Base-by-base conservation (phyloP, 2,113 vertebrate genomes). In the Tachysurus fulvidraco region DNA sequence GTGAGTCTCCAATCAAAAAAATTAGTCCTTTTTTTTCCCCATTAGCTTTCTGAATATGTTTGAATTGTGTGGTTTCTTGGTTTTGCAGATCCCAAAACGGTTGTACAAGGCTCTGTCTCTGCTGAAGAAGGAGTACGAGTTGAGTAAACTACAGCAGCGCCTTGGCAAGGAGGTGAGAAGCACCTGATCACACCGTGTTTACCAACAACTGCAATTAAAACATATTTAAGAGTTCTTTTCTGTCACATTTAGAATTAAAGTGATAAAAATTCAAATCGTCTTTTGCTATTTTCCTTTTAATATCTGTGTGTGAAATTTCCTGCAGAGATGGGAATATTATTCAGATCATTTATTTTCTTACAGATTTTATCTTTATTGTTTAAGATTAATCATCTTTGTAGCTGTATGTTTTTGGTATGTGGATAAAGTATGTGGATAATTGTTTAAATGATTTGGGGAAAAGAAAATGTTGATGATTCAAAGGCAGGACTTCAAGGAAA, bases 81-180 rank as follows among this genome's bases (percentile, higher is more conserved):
- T 7, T n/a, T 65, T 62, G 4, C 92, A 99, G 98, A 99, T 99
- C 88, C 98, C 97, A 7, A 99, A 97, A 88, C 95, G 98, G 1
- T 95, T 99, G 19, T 99, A 99, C 91, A 99, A 99, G 91, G 97
- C 98, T 36, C 94, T 99, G 19, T 99, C 98, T 10, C 95, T 99
- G 28, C 94, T 99, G 12, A 99, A 99, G 95, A 99, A 99, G 92
- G 98, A 99, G 73, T 99, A 96, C n/a, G 98, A 99, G 86, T 94
- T 99, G 73, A 99, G 98, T 89, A 99, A 99, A 91, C 95, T 99
- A 36, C 98, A 99, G 93, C 98, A 99, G 90, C 96, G 98, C 1
- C 95, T 99, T 0, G 98, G 98, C 41, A 93, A 97, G 64, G 98
- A 99, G 97, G 98, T 99, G 46, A 93, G 94, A 44, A 7, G 4